These are phyloP conservation scores for Chloroceryle aenea DNA, from an alignment of 2,113 vertebrate genomes.

Conservation along the genomic window DNA sequence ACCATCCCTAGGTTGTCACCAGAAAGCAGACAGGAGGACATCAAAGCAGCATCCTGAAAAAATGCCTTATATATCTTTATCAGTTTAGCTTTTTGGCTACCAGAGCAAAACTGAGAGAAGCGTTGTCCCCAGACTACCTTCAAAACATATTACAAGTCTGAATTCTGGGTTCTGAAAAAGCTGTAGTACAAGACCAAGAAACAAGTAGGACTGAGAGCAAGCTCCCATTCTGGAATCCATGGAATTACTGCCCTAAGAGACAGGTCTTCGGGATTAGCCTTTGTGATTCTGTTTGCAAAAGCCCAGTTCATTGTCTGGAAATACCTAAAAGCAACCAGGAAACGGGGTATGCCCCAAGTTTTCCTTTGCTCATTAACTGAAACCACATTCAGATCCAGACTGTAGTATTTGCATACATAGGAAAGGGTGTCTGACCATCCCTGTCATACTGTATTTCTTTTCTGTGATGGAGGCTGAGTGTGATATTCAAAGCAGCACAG, in stretches of 20 bases:
- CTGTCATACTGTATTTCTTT: neutral
- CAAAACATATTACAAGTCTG: neutral
- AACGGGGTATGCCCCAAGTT: neutral
- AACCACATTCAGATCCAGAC: neutral
- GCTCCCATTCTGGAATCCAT: neutral
- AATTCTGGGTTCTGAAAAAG: neutral
- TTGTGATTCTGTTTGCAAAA: neutral
- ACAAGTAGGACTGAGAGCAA: neutral
- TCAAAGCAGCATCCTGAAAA: neutral
- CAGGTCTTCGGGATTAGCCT: neutral
- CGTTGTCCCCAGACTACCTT: neutral
- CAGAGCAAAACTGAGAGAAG: neutral
- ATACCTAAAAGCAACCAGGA: neutral
- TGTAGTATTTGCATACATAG: neutral
- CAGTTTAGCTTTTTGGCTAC: neutral
- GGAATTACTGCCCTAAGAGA: accelerated
- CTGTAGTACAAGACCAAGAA: neutral
- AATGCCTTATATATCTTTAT: neutral
- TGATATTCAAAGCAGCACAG: neutral
- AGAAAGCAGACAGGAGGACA: neutral
- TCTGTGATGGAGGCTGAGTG: neutral
- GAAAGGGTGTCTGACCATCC: neutral
- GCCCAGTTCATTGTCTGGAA: neutral
- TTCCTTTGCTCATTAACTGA: neutral
- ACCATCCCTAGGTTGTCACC: neutral